Evolutionary conservation across 2,113 vertebrate genomes (phyloP).

Genomic region (Triplophysa dalaica): DNA sequence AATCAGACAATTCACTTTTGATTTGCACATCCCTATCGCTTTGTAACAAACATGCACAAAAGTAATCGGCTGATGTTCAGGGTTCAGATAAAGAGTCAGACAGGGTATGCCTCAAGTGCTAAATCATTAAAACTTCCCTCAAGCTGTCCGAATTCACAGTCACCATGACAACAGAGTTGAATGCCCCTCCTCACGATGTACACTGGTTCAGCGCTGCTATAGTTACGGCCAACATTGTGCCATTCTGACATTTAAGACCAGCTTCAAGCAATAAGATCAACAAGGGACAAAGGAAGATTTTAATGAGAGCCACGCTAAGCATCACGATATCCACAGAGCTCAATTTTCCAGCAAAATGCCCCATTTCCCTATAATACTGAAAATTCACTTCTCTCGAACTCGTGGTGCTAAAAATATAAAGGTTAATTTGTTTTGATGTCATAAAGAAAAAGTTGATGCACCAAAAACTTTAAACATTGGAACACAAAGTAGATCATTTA

Average conservation of each 20-base stretch:
- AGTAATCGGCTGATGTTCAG: constrained; percentile 4
- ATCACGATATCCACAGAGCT: neutral
- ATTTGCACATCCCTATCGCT: neutral
- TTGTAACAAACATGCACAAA: neutral
- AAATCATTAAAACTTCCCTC: constrained; percentile 51
- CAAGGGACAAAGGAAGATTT: constrained; percentile 18
- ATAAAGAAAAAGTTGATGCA: neutral
- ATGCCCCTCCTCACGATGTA: neutral
- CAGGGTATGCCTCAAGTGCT: constrained; percentile 31
- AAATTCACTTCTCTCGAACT: neutral
- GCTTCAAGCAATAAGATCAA: constrained; percentile 22
- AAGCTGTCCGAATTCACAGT: constrained; percentile 42
- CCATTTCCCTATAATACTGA: neutral
- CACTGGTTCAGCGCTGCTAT: constrained; percentile 31
- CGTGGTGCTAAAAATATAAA: neutral
- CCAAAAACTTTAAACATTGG: no score
- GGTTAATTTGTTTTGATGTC: neutral
- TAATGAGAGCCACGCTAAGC: constrained; percentile 5
- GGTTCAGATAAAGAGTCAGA: constrained; percentile 18
- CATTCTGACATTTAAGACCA: constrained; percentile 29
- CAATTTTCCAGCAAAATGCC: neutral
- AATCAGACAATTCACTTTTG: no score
- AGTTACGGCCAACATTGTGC: constrained; percentile 9
- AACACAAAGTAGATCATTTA: no score
- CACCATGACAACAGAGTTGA: constrained; percentile 57